A percentile compares a stretch with the other conserved stretches of the same genome.
phyloP scores from a whole-genome alignment of 2,888 invertebrate species.

The Globia sparganii region DNA sequence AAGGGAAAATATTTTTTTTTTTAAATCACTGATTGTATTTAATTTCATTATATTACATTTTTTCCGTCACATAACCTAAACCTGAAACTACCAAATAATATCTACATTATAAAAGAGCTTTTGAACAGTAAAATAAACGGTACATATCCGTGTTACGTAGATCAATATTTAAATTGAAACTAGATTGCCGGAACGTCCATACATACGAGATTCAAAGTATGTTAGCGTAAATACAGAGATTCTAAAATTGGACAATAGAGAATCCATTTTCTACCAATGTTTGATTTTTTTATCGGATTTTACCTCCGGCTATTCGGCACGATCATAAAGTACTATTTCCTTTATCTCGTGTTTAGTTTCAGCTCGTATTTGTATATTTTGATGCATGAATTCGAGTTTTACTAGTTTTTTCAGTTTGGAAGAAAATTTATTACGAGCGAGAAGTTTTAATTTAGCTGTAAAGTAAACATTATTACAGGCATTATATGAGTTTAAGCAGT shows the following conservation, averaged over 20 bases:
- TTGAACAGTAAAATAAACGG: constrained; percentile 67
- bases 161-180: constrained; percentile 73
- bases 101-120: constrained; percentile 50
- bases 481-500: constrained; percentile 60
- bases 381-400: constrained; percentile 27
- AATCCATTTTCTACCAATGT: constrained; percentile 50
- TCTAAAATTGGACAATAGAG: constrained; percentile 58
- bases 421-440: constrained; percentile 25
- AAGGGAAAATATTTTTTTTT: background rate
- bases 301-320: constrained; percentile 45
- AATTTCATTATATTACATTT: background rate
- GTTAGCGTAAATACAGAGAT: constrained; percentile 55
- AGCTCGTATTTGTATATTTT: constrained; percentile 44
- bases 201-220: constrained; percentile 59
- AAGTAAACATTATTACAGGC: constrained; percentile 22
- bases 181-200: constrained; percentile 67
- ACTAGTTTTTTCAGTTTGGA: constrained; percentile 33
- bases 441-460: constrained; percentile 22
- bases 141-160: constrained; percentile 67
- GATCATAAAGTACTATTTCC: constrained; percentile 54
- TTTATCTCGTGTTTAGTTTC: constrained; percentile 48
- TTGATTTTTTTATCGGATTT: constrained; percentile 53
- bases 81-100: constrained; percentile 46
- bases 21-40: background rate
- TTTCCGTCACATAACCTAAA: background rate